phyloP scores from a whole-genome alignment of 2,888 invertebrate genomes.

The Eupithecia tripunctaria region DNA sequence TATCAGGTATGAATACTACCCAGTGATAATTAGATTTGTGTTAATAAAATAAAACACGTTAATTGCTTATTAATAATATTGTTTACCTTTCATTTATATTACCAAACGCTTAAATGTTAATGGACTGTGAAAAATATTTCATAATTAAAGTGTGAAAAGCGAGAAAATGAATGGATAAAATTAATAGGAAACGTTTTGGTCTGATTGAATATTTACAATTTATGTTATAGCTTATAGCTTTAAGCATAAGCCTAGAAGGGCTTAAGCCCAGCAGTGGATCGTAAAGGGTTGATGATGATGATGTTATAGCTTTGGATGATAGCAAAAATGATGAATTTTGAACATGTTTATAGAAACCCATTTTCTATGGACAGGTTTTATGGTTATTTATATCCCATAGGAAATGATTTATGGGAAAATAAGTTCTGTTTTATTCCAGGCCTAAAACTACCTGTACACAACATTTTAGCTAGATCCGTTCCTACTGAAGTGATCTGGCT shows the following conservation, averaged over 20 bases:
- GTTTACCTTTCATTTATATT: slow-evolving; percentile 47
- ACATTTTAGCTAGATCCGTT: too few relatives aligned
- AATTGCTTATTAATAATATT: slow-evolving; percentile 47
- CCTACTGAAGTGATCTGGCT: too few relatives aligned
- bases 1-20: neutral
- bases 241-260: too few relatives aligned
- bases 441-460: too few relatives aligned
- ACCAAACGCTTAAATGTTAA: neutral
- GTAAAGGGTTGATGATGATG: too few relatives aligned
- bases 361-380: too few relatives aligned
- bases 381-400: too few relatives aligned
- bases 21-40: slow-evolving; percentile 40
- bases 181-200: neutral
- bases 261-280: too few relatives aligned
- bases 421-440: too few relatives aligned
- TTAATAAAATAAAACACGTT: slow-evolving; percentile 46
- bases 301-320: neutral
- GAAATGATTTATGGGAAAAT: too few relatives aligned
- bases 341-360: too few relatives aligned
- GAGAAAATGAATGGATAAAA: neutral
- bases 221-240: neutral
- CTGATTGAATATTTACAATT: too few relatives aligned
- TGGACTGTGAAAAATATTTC: neutral
- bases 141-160: neutral
- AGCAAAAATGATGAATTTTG: neutral